A percentile compares a stretch with the other conserved stretches of the same genome.
phyloP scores from a whole-genome alignment of 2,888 invertebrate species.

The Baccha elongata region DNA sequence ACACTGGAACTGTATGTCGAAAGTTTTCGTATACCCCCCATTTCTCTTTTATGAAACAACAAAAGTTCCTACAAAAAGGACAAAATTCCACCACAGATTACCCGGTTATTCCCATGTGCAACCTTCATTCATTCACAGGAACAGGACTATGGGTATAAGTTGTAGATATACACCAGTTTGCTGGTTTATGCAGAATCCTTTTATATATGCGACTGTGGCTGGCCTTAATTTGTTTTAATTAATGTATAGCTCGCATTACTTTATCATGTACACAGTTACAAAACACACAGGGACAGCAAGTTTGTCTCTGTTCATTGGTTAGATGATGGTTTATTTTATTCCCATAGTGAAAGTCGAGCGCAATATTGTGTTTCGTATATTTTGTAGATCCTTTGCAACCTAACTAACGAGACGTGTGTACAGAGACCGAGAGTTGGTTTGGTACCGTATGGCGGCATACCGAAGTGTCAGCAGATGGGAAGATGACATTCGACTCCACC shows the following conservation, averaged over 20 bases:
- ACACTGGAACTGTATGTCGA: constrained; percentile 23
- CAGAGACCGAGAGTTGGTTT: background rate
- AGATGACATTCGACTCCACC: constrained; percentile 17
- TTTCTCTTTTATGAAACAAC: no score
- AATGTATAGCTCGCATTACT: constrained; percentile 71
- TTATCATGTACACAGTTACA: constrained; percentile 50
- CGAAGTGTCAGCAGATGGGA: background rate
- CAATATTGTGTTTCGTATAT: constrained; percentile 31
- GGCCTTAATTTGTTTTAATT: constrained; percentile 72
- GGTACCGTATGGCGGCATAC: background rate
- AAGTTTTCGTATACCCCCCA: constrained; percentile 42
- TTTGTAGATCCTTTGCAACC: background rate
- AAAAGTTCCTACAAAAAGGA: constrained; percentile 25
- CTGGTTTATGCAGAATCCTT: constrained; percentile 32
- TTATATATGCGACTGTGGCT: constrained; percentile 35
- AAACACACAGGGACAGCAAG: constrained; percentile 24
- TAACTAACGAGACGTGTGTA: constrained; percentile 16
- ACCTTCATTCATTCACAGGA: constrained; percentile 33
- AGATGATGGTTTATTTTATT: constrained; percentile 61
- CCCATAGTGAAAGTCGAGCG: constrained; percentile 55
- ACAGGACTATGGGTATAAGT: constrained; percentile 13
- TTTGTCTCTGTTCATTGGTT: constrained; percentile 59
- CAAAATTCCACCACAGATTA: constrained; percentile 55
- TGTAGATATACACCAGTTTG: background rate
- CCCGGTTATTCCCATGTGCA: constrained; percentile 65